Evolutionary conservation across 1,140 invertebrate species (phyloP).

Genomic region (Hylyphantes graminicola): DNA sequence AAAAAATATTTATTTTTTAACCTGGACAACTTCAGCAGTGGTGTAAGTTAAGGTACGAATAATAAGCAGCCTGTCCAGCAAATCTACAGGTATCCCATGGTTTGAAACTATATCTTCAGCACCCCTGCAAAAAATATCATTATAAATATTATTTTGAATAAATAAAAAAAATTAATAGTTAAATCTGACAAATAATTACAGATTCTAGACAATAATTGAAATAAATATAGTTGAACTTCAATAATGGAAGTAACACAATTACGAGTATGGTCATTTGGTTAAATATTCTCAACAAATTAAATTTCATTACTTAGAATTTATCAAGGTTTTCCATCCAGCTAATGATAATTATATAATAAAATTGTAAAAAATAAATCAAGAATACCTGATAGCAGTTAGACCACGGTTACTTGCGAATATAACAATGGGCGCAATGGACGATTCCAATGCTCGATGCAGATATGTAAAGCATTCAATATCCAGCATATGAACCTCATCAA

Average conservation of each 20-base stretch:
- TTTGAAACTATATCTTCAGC: constrained; percentile 93
- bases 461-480: constrained; percentile 99
- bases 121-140: constrained; percentile 74
- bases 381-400: constrained; percentile 85
- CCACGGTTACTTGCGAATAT: constrained; percentile 99
- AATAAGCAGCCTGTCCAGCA: constrained; percentile 93
- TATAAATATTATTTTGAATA: not conserved
- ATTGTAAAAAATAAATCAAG: not conserved
- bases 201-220: no score
- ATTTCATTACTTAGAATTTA: no score
- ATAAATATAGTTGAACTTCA: no score
- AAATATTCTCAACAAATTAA: no score
- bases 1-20: no score
- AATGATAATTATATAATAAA: no score
- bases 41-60: constrained; percentile 90
- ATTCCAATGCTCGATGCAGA: constrained; percentile 95
- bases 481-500: constrained; percentile 99
- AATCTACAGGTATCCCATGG: constrained; percentile 94
- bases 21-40: constrained; percentile 80
- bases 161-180: no score
- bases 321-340: no score
- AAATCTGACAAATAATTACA: no score
- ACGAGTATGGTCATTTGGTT: no score
- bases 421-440: constrained; percentile 97
- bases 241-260: no score